phyloP scores from a whole-genome alignment of 2,113 vertebrate species.

The Chinchilla lanigera region DNA sequence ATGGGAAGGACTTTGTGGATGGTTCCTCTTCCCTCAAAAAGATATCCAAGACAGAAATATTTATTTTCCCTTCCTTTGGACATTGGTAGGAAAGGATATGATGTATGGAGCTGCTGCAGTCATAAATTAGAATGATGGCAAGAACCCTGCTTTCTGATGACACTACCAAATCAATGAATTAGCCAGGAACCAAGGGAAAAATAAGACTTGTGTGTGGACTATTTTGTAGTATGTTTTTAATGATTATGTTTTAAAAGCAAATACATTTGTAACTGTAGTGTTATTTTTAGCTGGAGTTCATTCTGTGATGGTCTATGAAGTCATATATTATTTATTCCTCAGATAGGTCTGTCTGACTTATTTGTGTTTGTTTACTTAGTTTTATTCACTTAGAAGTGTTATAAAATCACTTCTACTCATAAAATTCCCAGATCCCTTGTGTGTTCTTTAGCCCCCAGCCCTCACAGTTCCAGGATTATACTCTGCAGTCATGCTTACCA shows the following conservation, averaged over 20 bases:
- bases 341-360: neutral
- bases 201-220: neutral
- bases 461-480: neutral
- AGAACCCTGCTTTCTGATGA: neutral
- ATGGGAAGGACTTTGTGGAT: neutral
- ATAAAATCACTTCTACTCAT: neutral
- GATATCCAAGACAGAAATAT: neutral
- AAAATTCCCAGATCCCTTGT: neutral
- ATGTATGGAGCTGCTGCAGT: neutral
- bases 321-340: neutral
- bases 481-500: neutral
- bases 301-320: neutral
- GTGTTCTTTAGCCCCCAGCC: neutral
- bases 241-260: slow-evolving; percentile 25
- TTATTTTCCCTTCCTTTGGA: neutral
- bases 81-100: neutral
- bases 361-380: neutral
- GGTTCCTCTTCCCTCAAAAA: neutral
- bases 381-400: neutral
- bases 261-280: neutral
- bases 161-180: neutral
- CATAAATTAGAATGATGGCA: neutral
- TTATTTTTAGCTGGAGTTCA: neutral
- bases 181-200: neutral
- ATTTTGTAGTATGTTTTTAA: neutral